Conservation (phyloP, 2,113 vertebrate genomes). For the Sialia sialis region DNA sequence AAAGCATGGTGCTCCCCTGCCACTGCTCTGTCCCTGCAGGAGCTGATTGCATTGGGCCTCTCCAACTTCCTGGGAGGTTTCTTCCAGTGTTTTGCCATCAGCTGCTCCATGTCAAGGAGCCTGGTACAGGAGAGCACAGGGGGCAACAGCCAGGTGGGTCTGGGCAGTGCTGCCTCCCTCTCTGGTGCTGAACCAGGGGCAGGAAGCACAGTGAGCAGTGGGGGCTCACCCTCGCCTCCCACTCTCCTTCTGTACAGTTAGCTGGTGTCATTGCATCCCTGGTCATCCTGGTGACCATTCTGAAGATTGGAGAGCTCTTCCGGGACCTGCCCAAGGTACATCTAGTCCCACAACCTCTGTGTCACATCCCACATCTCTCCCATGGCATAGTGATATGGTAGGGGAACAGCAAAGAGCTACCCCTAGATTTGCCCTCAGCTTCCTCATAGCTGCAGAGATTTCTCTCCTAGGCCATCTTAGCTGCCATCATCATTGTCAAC, state of each 20-base stretch:
- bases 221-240: accelerated
- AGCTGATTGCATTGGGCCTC: conserved; percentile 88
- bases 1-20: background rate
- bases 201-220: accelerated
- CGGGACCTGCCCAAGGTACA: conserved; percentile 88
- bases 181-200: accelerated
- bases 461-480: conserved; percentile 82
- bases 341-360: background rate
- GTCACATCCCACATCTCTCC: background rate
- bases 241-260: conserved; percentile 68
- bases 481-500: conserved; percentile 86
- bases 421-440: background rate
- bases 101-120: conserved; percentile 93
- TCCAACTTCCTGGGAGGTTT: conserved; percentile 85
- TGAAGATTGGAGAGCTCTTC: conserved; percentile 90
- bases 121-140: conserved; percentile 90
- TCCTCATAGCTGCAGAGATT: background rate
- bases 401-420: background rate
- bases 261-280: conserved; percentile 84
- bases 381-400: background rate
- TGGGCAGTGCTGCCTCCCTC: background rate
- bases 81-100: conserved; percentile 91
- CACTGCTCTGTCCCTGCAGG: conserved; percentile 64
- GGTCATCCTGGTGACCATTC: conserved; percentile 85
- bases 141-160: conserved; percentile 88